Conservation (phyloP, 2,797 vertebrate species). For the Sebastes minor region DNA sequence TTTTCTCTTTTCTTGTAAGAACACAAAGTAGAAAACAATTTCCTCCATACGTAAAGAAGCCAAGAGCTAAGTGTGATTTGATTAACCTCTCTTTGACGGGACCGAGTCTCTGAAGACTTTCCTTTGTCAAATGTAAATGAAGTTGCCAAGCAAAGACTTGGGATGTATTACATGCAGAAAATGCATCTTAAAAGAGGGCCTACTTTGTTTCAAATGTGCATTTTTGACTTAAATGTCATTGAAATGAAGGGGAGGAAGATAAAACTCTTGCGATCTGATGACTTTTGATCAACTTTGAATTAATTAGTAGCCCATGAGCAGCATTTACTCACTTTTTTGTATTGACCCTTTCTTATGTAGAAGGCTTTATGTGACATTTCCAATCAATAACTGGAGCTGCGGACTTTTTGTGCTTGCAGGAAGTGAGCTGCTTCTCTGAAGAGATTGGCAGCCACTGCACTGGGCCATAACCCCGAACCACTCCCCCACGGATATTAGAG, state of each 20-base stretch:
- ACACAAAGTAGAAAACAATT: background rate
- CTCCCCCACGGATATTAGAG: slow-evolving; percentile 29
- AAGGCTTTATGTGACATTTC: slow-evolving; percentile 39
- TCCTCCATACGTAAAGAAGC: background rate
- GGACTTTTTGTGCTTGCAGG: slow-evolving; percentile 25
- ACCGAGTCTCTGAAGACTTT: background rate
- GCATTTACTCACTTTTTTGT: background rate
- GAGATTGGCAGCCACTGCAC: slow-evolving; percentile 48
- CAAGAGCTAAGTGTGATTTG: background rate
- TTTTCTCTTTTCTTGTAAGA: background rate
- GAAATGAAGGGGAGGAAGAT: background rate
- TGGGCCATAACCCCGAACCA: slow-evolving; percentile 6
- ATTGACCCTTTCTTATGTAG: background rate
- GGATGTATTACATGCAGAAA: background rate
- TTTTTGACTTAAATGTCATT: background rate
- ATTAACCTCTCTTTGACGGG: slow-evolving; percentile 11
- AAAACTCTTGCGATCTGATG: background rate
- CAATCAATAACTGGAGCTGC: slow-evolving; percentile 44
- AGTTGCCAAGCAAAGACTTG: background rate
- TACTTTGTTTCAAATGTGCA: background rate
- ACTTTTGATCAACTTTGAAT: slow-evolving; percentile 24
- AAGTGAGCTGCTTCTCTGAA: slow-evolving; percentile 19
- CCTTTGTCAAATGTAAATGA: slow-evolving; percentile 17
- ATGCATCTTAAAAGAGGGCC: background rate
- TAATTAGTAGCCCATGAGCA: background rate